phyloP scores from a whole-genome alignment of 2,113 vertebrate species.

The Trogon melanurus region DNA sequence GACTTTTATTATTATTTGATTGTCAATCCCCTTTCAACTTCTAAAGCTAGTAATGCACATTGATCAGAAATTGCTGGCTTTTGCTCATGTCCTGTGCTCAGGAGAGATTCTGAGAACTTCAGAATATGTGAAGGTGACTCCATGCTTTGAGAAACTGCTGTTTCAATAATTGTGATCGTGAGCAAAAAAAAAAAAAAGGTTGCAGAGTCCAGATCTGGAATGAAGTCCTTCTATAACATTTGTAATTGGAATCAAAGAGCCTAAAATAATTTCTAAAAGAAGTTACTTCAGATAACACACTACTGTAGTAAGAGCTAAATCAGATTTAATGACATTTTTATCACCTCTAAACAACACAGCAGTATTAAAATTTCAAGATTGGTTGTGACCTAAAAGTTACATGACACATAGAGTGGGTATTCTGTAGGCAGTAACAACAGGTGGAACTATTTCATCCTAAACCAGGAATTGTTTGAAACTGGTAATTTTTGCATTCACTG shows the following conservation, averaged over 20 bases:
- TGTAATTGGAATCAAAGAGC: background rate
- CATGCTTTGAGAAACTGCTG: background rate
- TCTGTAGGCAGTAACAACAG: background rate
- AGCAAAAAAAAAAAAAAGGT: background rate
- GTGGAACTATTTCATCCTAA: background rate
- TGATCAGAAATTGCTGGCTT: background rate
- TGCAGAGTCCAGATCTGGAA: background rate
- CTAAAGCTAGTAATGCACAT: background rate
- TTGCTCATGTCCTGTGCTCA: background rate
- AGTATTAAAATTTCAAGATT: background rate
- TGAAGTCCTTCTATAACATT: background rate
- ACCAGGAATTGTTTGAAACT: background rate
- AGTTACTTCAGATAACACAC: background rate
- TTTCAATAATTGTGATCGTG: background rate
- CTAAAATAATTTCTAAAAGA: background rate
- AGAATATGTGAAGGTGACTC: background rate
- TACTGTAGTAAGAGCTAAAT: background rate
- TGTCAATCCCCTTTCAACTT: background rate
- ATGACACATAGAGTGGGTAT: background rate
- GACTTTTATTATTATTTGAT: background rate
- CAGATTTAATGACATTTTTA: background rate
- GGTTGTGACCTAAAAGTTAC: background rate
- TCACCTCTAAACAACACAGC: background rate
- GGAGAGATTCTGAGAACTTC: background rate
- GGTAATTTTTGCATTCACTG: background rate